These are phyloP conservation scores for Trachelus iudaicus DNA, from an alignment of 2,888 invertebrate genomes.

Conservation along the genomic window DNA sequence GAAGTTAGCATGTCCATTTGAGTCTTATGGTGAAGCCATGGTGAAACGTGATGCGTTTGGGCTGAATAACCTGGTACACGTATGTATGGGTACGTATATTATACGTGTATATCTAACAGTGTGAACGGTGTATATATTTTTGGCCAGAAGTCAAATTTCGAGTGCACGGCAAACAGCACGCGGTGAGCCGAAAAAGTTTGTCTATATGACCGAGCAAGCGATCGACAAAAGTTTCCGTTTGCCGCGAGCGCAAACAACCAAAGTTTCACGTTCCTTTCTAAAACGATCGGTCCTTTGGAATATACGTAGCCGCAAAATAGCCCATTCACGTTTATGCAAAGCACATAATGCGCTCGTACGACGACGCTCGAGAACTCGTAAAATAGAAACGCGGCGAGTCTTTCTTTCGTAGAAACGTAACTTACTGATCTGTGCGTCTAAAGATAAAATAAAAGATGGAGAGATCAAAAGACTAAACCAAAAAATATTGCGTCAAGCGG, in stretches of 20 bases:
- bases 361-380: background rate
- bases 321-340: background rate
- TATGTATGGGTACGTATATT: background rate
- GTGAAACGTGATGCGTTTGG: no score
- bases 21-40: no score
- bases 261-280: background rate
- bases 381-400: background rate
- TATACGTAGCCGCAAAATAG: background rate
- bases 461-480: background rate
- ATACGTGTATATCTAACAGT: background rate
- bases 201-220: background rate
- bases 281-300: background rate
- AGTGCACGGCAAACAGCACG: slow-evolving; percentile 52
- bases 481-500: background rate
- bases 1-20: no score
- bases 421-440: background rate
- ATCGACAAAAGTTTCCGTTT: slow-evolving; percentile 5
- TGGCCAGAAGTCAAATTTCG: slow-evolving; percentile 57
- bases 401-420: background rate
- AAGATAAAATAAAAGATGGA: background rate
- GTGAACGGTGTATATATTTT: slow-evolving; percentile 44
- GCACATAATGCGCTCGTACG: background rate
- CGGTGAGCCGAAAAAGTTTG: background rate
- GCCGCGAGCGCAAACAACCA: background rate
- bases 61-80: background rate